Conservation (phyloP, 1,140 invertebrate genomes). For the Lepidurus couesii region DNA sequence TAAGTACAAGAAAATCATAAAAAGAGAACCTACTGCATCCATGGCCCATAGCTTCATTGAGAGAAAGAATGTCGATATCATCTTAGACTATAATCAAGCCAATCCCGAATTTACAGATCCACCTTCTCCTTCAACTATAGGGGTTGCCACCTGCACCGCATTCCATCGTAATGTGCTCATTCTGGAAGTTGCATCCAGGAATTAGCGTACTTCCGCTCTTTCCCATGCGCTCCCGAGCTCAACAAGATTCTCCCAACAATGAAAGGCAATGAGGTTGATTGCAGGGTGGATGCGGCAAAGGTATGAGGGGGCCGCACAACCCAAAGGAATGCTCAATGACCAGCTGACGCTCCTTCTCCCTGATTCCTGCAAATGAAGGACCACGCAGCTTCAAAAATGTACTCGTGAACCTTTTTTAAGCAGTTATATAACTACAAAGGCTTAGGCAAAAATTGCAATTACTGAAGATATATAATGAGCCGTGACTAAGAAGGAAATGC, state of each 20-base stretch:
- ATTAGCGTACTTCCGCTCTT: conserved; percentile 5
- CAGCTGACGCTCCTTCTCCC: background rate
- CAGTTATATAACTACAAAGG: background rate
- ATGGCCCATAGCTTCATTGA: too few species aligned
- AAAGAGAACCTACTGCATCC: too few species aligned
- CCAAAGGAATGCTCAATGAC: conserved; percentile 13
- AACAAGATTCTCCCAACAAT: background rate
- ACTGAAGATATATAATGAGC: background rate
- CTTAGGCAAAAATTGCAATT: background rate
- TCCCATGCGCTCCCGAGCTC: background rate
- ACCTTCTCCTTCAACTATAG: too few species aligned
- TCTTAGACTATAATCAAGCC: too few species aligned
- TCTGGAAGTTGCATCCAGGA: background rate
- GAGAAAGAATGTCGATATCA: too few species aligned
- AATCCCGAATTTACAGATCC: too few species aligned
- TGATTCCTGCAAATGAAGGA: background rate
- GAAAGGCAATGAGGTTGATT: background rate
- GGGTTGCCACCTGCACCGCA: too few species aligned
- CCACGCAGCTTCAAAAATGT: background rate
- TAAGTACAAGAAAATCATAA: too few species aligned
- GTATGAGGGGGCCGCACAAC: background rate
- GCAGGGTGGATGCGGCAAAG: background rate
- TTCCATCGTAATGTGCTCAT: too few species aligned
- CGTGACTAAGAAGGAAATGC: background rate
- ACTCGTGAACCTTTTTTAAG: background rate